Base-by-base conservation (phyloP, 1,140 invertebrate genomes). In the Hetaerina americana region DNA sequence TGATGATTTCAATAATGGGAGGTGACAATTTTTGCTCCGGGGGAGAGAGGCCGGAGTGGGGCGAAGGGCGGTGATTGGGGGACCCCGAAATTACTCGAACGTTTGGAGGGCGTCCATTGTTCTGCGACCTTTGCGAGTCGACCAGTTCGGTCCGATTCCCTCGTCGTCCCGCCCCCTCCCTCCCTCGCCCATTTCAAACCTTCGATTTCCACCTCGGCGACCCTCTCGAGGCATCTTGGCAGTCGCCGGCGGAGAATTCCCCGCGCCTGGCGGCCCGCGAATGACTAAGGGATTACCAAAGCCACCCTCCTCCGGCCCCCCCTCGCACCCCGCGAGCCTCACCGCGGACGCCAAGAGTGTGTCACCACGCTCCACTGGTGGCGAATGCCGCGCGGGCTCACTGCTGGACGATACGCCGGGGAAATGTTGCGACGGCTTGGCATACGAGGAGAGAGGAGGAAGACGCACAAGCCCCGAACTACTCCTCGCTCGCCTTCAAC, bases 61-160 rank as follows among this genome's bases (percentile, higher is more conserved):
- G 31, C 31, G 6, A 18, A 57, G 40, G 10, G 40, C 40, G 40
- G 40, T 1, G 3, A 57, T 3, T 12, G 40, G 40, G 40, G 22
- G 40, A 57, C 22, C 40, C 40, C 40, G 40, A 57, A 57, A 57
- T 57, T 57, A 57, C 15, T 57, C 40, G 40, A 57, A 57, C 40
- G 40, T 57, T 57, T 57, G 40, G 40, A 57, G 40, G 40, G 40
- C 40, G 40, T 57, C 40, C 40, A 57, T 57, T 57, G 40, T 57
- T 57, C 40, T 12, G 2, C 22, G 40, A 57, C 40, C 40, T 57
- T 57, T 57, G 40, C 15, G 40, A 57, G n/a, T n/a, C n/a, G n/a
- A 78, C 79, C 77, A 80, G 81, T 80, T 78, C 80, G 81, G 81
- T 81, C 79, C 79, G 78, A 78, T 79, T 80, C 78, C 79, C 78